phyloP scores from a whole-genome alignment of 1,140 invertebrate genomes.

The Thaumatotibia leucotreta region DNA sequence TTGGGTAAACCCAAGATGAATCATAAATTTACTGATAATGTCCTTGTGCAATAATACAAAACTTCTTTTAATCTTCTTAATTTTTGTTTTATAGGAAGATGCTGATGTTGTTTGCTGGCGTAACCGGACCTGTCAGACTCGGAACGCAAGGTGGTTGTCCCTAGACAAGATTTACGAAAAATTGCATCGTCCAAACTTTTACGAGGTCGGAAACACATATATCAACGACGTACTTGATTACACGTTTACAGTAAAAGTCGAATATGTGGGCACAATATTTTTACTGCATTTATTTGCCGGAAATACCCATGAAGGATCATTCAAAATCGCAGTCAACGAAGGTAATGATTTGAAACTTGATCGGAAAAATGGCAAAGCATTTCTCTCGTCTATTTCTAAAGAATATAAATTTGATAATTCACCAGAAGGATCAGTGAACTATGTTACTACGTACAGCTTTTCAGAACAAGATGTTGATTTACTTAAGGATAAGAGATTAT shows the following conservation, averaged over 20 bases:
- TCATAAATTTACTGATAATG: background rate
- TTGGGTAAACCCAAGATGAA: background rate
- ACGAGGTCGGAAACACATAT: constrained; percentile 63
- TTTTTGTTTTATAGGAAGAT: background rate
- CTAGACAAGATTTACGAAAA: constrained; percentile 55
- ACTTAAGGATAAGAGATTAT: constrained; percentile 45
- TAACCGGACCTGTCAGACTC: constrained; percentile 32
- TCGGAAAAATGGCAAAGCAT: constrained; percentile 39
- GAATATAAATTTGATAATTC: constrained; percentile 37
- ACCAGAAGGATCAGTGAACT: constrained; percentile 29
- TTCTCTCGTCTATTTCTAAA: constrained; percentile 28
- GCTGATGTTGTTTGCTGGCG: background rate
- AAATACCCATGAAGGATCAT: constrained; percentile 35
- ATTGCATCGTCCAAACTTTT: constrained; percentile 51
- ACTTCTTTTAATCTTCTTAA: background rate
- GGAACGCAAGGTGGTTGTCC: constrained; percentile 51
- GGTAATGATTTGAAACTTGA: constrained; percentile 38
- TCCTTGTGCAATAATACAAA: background rate
- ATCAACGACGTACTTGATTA: constrained; percentile 45
- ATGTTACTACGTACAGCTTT: constrained; percentile 58
- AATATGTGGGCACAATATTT: constrained; percentile 43
- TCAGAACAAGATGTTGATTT: constrained; percentile 47
- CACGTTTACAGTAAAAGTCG: constrained; percentile 53
- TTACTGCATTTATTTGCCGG: constrained; percentile 54
- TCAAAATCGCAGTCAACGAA: constrained; percentile 35